phyloP scores from a whole-genome alignment of 2,113 vertebrate genomes.

The Corythoichthys intestinalis region DNA sequence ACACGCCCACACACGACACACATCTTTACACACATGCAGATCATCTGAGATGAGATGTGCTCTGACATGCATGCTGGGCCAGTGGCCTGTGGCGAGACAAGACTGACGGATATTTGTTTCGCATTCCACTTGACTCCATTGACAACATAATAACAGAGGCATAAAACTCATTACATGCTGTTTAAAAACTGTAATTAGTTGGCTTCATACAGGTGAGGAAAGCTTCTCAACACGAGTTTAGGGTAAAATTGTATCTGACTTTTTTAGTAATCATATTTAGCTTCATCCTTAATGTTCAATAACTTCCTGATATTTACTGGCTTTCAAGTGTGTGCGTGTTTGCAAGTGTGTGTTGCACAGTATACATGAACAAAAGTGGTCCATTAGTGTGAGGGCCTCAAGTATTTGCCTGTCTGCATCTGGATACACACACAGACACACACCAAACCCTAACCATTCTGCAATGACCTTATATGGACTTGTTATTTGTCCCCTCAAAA shows the following conservation, averaged over 20 bases:
- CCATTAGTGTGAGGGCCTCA: background rate
- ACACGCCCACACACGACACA: slow-evolving; percentile 4
- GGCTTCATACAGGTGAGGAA: background rate
- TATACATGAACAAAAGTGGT: background rate
- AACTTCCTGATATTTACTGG: background rate
- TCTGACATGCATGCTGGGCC: slow-evolving; percentile 48
- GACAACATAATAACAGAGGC: slow-evolving; percentile 55
- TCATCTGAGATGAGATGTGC: slow-evolving; percentile 50
- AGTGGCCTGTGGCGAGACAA: slow-evolving; percentile 35
- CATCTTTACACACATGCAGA: slow-evolving; percentile 19
- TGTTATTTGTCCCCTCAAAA: background rate
- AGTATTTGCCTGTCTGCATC: background rate
- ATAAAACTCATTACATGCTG: slow-evolving; percentile 32
- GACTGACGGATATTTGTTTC: slow-evolving; percentile 46
- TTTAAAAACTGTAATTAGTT: slow-evolving; percentile 3
- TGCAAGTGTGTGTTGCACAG: background rate
- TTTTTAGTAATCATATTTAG: background rate
- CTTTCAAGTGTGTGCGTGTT: background rate
- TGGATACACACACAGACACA: background rate
- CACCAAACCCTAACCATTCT: background rate
- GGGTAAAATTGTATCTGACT: background rate
- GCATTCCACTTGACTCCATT: slow-evolving; percentile 56
- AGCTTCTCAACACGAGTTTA: background rate
- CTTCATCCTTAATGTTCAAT: background rate
- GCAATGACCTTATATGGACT: background rate